A percentile compares a stretch with the other conserved stretches of the same genome.
phyloP scores from a whole-genome alignment of 2,113 vertebrate species.

The Oenanthe oenanthe region DNA sequence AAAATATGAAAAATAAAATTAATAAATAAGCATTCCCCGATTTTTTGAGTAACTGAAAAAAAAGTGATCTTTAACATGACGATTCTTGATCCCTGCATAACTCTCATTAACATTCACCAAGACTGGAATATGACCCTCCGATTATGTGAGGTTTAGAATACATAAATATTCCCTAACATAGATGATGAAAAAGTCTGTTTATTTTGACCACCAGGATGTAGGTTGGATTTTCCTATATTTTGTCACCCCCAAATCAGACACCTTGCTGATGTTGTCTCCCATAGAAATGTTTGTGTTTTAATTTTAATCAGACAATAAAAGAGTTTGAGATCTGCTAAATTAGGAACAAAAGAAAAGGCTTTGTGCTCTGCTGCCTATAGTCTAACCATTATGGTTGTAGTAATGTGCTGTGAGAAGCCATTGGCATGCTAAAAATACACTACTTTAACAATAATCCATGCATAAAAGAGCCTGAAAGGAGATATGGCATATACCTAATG shows the following conservation, averaged over 20 bases:
- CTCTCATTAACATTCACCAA: conserved; percentile 17
- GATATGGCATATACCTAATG: conserved; percentile 70
- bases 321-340: conserved; percentile 63
- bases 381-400: conserved; percentile 57
- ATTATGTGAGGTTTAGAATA: conserved; percentile 17
- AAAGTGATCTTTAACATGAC: not conserved
- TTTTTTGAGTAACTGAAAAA: not conserved
- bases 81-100: conserved; percentile 3
- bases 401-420: conserved; percentile 66
- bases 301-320: conserved; percentile 50
- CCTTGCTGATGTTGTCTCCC: conserved; percentile 4
- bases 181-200: not conserved
- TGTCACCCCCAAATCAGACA: not conserved
- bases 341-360: conserved; percentile 70
- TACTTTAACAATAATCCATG: conserved; percentile 75
- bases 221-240: conserved; percentile 25
- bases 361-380: conserved; percentile 45
- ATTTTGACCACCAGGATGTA: conserved; percentile 1
- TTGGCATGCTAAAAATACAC: conserved; percentile 70
- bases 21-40: not conserved
- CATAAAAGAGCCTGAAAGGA: conserved; percentile 74
- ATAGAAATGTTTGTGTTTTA: conserved; percentile 11
- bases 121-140: conserved; percentile 20
- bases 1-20: not conserved
- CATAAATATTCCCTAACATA: not conserved